Base-by-base conservation (phyloP, 2,797 vertebrate genomes). In the Sebastolobus alascanus region DNA sequence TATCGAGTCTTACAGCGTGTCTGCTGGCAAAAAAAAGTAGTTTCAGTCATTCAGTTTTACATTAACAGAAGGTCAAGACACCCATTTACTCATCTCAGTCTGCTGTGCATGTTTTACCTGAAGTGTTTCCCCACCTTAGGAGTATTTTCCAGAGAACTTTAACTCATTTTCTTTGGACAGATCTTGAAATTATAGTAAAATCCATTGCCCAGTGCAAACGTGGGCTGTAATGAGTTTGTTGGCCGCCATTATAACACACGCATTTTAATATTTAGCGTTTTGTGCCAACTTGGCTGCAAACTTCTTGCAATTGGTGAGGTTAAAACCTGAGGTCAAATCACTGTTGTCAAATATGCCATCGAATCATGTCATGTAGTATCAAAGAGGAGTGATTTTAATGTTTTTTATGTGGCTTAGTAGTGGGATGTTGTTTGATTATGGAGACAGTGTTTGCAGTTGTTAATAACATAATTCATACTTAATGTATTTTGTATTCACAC, bases 401-500 rank as follows among this genome's bases (percentile, higher is more conserved):
- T 66, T 78, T 55, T 61, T 61, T 77, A 27, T 81, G 70, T 37
- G 61, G 52, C 33, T 75, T 54, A 27, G 46, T 20, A 50, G 16
- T 46, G 33, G 29, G 82, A 66, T 77, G 61, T 56, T 75, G 63
- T 76, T 71, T 80, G 63, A 82, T 75, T 77, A 58, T 66, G 55
- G 22, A 74, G 73, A 75, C 67, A 73, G 63, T 77, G 65, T 79
- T 83, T 82, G 63, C 75, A 75, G 77, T 76, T 75, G 35, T 77
- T 85, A 67, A 83, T 79, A 64, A 79, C 50, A 77, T 87, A 69
- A 87, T 87, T 86, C 46, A 75, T 77, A 79, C 25, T 40, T 77
- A 40, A 76, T 87, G 35, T 66, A 68, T 85, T 79, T 84, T 72
- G 68, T 56, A 87, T 89, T 87, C 68, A 71, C 65, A 85, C 75